phyloP scores from a whole-genome alignment of 30 jellyfish, hydroid and myxozoan genomes.

The Haliclystus octoradiatus region DNA sequence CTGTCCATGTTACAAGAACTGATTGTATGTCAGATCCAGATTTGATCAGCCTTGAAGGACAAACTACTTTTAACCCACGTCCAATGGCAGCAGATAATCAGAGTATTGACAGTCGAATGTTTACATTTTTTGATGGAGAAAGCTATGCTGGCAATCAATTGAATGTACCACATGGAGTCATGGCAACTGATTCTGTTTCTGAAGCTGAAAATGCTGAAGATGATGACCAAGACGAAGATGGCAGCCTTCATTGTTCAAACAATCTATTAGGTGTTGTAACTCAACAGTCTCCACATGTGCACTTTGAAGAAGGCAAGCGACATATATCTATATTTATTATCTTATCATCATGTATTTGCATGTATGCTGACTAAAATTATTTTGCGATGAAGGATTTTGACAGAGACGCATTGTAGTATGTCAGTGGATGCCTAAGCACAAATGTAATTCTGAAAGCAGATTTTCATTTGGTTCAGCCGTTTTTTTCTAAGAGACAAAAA shows the following conservation, averaged over 20 bases:
- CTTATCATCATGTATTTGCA: too few relatives aligned
- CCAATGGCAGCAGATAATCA: conserved; percentile 56
- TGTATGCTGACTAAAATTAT: too few relatives aligned
- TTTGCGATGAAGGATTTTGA: too few relatives aligned
- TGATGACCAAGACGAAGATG: neutral
- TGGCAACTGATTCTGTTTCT: conserved; percentile 17
- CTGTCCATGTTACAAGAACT: neutral
- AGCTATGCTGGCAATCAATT: conserved; percentile 30
- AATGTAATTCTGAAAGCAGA: too few relatives aligned
- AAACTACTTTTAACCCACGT: conserved; percentile 11
- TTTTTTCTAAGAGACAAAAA: too few relatives aligned
- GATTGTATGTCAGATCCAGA: conserved; percentile 47
- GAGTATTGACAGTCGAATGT: conserved; percentile 84
- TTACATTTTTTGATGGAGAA: conserved; percentile 67
- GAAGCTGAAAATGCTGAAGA: conserved; percentile 11
- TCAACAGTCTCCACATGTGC: conserved; percentile 61
- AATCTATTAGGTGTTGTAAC: too few relatives aligned
- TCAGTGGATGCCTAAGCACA: too few relatives aligned
- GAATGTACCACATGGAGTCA: conserved; percentile 39
- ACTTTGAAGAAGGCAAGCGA: conserved; percentile 67
- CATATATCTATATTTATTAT: too few relatives aligned
- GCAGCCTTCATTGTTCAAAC: neutral
- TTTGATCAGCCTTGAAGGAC: conserved; percentile 52
- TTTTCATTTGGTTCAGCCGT: too few relatives aligned
- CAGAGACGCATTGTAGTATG: too few relatives aligned